Percentiles rank a stretch among this genome's conserved stretches.
phyloP scores from a whole-genome alignment of 2,113 vertebrate genomes.

The Damaliscus lunatus region DNA sequence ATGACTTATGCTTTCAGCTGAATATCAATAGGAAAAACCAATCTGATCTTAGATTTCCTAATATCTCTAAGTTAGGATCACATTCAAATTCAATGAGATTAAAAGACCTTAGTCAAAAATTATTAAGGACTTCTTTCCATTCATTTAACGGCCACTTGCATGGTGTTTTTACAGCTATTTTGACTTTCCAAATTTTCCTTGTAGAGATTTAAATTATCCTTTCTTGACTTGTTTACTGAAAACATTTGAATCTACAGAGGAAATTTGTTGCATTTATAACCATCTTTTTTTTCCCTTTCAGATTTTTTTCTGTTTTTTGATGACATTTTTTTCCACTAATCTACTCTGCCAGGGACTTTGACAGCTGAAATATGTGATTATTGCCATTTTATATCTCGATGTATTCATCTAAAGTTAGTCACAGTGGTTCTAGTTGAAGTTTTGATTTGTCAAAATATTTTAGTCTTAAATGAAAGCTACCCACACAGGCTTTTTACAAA shows the following conservation, averaged over 20 bases:
- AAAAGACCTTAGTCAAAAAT: not conserved
- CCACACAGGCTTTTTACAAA: not conserved
- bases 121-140: not conserved
- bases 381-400: constrained; percentile 37
- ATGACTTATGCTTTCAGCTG: constrained; percentile 49
- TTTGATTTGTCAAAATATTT: constrained; percentile 65
- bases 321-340: constrained; percentile 25
- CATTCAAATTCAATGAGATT: constrained; percentile 44
- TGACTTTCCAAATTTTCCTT: constrained; percentile 33
- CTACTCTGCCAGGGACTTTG: constrained; percentile 38
- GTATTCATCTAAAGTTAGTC: constrained; percentile 52
- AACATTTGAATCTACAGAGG: constrained; percentile 51
- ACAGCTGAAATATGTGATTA: constrained; percentile 63
- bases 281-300: constrained; percentile 16
- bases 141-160: not conserved
- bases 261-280: constrained; percentile 31
- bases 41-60: constrained; percentile 55
- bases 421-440: constrained; percentile 25
- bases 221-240: constrained; percentile 54
- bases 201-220: constrained; percentile 33
- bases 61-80: constrained; percentile 17
- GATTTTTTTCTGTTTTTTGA: constrained; percentile 44
- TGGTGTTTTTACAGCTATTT: constrained; percentile 17
- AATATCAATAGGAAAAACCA: constrained; percentile 64
- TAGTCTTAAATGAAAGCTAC: constrained; percentile 42